Evolutionary conservation across 37 sponge, comb jelly and placozoan genomes (phyloP), one percentile per base, ranked within the genome.

Genomic region (Crambe crambe): DNA sequence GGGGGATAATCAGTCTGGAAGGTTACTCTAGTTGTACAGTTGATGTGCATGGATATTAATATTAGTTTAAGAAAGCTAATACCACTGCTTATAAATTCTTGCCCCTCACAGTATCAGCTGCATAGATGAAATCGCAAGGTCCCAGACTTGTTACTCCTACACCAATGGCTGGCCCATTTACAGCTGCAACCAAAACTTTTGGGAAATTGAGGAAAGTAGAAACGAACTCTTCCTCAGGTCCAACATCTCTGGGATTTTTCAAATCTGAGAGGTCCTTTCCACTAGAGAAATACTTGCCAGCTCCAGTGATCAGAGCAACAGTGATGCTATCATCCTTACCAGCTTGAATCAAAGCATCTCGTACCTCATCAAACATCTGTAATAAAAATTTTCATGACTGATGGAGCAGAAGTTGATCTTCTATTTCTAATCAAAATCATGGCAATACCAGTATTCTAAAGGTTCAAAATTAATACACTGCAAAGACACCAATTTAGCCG

Each of bases 121-220:
- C 91, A 76, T 89, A 95, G 42, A 97, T 95, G 9, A 97, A 56
- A 67, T 97, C 98, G 86, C 87, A 94, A 37, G 95, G 74, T 10
- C 72, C 93, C 37, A 97, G 84, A 6, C 83, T 63, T 5, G 98
- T 97, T 17, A 97, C 98, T 40, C 93, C 75, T 30, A 97, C 86
- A 4, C 98, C 98, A 47, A 97, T 84, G 43, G 98, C 98, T 40
- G 98, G 95, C 9, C 98, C 98, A 71, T 97, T 97, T 38, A 97
- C 95, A 59, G 87, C 93, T 37, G 98, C 93, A 27, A 95, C 66
- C 72, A 97, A 77, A 10, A 94, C 94, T 78, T 97, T 97, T 20
- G 95, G 95, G 69, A 93, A 95, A 51, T 92, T 80, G 58, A 97
- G 95, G 73, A 97, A 93, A 0, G 87, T 40, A 21, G 83, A 90